A percentile compares a stretch with the other conserved stretches of the same genome.
Evolutionary conservation across 2,888 invertebrate genomes (phyloP).

Genomic region (Chymomyza amoena): DNA sequence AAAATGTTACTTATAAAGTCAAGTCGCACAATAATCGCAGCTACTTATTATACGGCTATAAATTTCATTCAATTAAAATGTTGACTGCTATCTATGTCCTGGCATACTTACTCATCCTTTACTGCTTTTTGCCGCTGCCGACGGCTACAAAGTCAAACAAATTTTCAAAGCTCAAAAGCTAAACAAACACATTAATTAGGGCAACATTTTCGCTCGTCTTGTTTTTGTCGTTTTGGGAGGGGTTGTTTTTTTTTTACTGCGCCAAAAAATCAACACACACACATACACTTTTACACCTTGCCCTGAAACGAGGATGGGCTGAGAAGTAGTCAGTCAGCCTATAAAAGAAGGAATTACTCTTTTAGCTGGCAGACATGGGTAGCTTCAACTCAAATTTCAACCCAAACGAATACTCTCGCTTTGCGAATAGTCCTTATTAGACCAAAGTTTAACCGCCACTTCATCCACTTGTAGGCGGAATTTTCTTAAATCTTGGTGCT

Average conservation of each 20-base stretch:
- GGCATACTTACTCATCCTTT: neutral
- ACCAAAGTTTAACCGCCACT: no score
- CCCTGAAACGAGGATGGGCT: no score
- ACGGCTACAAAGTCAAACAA: constrained; percentile 42
- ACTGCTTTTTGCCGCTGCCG: constrained; percentile 12
- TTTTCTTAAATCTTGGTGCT: no score
- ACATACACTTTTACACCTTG: neutral
- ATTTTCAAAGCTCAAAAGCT: constrained; percentile 50
- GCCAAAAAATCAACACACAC: constrained; percentile 2
- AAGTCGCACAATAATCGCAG: neutral
- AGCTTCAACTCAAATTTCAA: no score
- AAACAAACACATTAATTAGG: constrained; percentile 70
- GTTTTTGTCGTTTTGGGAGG: constrained; percentile 2
- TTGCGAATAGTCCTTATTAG: no score
- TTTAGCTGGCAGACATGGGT: no score
- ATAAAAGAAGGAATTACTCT: no score
- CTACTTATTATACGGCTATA: constrained; percentile 23
- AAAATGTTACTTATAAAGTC: neutral
- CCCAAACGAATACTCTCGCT: no score
- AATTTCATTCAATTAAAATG: constrained; percentile 54
- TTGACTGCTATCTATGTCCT: constrained; percentile 26
- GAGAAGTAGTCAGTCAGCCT: no score
- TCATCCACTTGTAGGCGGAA: no score
- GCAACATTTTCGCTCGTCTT: constrained; percentile 25
- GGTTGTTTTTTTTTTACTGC: constrained; percentile 3